These are phyloP conservation scores for Protonemura montana DNA, from an alignment of 2,888 invertebrate genomes.

Conservation along the genomic window DNA sequence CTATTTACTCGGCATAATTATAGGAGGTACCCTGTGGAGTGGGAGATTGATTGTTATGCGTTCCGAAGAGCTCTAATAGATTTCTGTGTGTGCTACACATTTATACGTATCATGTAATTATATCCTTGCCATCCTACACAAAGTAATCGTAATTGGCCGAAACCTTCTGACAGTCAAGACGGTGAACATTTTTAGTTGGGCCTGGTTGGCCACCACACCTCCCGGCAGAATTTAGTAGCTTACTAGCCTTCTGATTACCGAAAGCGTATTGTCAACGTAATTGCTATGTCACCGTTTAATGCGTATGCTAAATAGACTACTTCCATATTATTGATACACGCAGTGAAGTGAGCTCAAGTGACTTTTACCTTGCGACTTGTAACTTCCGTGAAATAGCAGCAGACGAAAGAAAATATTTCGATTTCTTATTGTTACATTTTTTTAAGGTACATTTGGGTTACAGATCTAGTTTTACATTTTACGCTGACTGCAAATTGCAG, in stretches of 20 bases:
- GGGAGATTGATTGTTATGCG: too few species aligned
- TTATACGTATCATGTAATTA: background rate
- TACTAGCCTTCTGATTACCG: background rate
- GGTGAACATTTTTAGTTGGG: background rate
- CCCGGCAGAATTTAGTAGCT: background rate
- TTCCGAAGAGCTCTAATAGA: too few species aligned
- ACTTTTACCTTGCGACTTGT: background rate
- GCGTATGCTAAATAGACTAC: background rate
- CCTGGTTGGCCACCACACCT: background rate
- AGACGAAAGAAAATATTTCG: background rate
- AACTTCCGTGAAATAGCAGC: background rate
- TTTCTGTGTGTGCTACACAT: background rate
- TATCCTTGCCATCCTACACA: background rate
- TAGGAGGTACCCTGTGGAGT: too few species aligned
- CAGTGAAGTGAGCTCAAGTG: background rate
- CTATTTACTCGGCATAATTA: too few species aligned
- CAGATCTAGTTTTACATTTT: background rate
- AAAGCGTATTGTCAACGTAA: background rate
- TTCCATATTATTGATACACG: background rate
- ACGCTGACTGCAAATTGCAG: background rate
- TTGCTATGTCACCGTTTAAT: constrained; percentile 12
- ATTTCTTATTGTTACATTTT: background rate
- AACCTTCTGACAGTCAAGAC: background rate
- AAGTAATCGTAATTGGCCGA: constrained; percentile 7
- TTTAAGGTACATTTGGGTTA: background rate